These are phyloP conservation scores for Lasioglossum vierecki DNA, from an alignment of 2,888 invertebrate species.

Conservation along the genomic window DNA sequence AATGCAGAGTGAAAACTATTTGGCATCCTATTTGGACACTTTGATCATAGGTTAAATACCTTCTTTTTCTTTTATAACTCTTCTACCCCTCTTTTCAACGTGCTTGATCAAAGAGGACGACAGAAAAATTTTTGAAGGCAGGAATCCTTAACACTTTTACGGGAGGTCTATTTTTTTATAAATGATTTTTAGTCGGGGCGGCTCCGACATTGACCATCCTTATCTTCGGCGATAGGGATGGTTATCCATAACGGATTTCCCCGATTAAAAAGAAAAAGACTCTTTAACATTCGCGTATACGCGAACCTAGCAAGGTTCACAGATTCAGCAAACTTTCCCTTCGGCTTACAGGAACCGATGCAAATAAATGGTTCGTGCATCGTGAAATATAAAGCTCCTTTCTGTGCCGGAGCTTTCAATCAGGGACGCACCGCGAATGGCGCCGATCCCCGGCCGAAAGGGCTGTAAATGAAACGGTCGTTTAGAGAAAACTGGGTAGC, in stretches of 20 bases:
- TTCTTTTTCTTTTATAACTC: too few species aligned
- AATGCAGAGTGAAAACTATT: background rate
- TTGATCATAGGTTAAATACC: background rate
- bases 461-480: conserved; percentile 27
- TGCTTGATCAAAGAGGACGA: too few species aligned
- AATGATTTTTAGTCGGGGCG: too few species aligned
- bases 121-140: too few species aligned
- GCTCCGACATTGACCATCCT: too few species aligned
- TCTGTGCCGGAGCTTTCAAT: background rate
- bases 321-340: background rate
- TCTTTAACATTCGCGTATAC: too few species aligned
- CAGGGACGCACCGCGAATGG: conserved; percentile 22
- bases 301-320: background rate
- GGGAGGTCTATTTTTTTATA: too few species aligned
- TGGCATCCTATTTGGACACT: background rate
- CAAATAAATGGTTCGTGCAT: background rate
- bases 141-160: too few species aligned
- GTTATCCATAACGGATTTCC: too few species aligned
- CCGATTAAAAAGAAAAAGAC: too few species aligned
- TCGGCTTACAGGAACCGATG: background rate
- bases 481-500: background rate
- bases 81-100: too few species aligned
- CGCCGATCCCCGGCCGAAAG: background rate
- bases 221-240: too few species aligned
- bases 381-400: background rate